These are phyloP conservation scores for Aphelinus certus DNA, from an alignment of 1,140 invertebrate species.

Conservation along the genomic window DNA sequence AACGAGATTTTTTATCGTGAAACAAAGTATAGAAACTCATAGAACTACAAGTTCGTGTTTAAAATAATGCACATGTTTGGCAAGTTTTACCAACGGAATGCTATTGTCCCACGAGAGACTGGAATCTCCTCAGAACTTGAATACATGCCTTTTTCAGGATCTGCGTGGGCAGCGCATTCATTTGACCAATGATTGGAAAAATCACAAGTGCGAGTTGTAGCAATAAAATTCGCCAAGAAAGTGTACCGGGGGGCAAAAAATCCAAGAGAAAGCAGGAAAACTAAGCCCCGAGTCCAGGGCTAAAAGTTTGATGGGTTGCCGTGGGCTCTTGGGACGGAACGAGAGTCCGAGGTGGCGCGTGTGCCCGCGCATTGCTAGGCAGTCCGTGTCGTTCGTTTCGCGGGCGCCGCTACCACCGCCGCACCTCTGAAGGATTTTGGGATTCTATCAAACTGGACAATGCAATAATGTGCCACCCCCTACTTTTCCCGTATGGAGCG, in stretches of 20 bases:
- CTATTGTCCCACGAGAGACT: no score
- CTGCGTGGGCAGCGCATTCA: slow-evolving; percentile 10
- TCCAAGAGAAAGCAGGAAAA: slow-evolving; percentile 38
- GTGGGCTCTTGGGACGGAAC: slow-evolving; percentile 50
- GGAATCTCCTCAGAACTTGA: no score
- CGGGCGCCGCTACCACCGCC: slow-evolving; percentile 28
- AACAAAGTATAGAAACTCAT: no score
- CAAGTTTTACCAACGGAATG: no score
- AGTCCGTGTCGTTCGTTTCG: slow-evolving; percentile 47
- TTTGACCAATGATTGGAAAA: slow-evolving; percentile 39
- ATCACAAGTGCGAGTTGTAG: slow-evolving; percentile 36
- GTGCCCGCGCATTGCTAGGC: slow-evolving; percentile 57
- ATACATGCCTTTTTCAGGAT: neutral
- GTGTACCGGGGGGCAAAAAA: slow-evolving; percentile 41
- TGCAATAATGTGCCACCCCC: slow-evolving; percentile 61
- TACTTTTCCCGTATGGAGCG: slow-evolving; percentile 45
- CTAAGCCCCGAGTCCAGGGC: slow-evolving; percentile 56
- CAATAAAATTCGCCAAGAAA: slow-evolving; percentile 38
- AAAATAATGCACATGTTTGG: no score
- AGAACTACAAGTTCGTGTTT: no score
- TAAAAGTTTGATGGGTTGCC: slow-evolving; percentile 67
- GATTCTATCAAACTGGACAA: slow-evolving; percentile 68
- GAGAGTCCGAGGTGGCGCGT: no score
- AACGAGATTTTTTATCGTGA: no score
- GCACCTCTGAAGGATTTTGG: slow-evolving; percentile 63